Percentiles rank a stretch among this genome's conserved stretches.
These are phyloP conservation scores for Telenomus remus DNA, from an alignment of 1,140 invertebrate species.

Conservation along the genomic window DNA sequence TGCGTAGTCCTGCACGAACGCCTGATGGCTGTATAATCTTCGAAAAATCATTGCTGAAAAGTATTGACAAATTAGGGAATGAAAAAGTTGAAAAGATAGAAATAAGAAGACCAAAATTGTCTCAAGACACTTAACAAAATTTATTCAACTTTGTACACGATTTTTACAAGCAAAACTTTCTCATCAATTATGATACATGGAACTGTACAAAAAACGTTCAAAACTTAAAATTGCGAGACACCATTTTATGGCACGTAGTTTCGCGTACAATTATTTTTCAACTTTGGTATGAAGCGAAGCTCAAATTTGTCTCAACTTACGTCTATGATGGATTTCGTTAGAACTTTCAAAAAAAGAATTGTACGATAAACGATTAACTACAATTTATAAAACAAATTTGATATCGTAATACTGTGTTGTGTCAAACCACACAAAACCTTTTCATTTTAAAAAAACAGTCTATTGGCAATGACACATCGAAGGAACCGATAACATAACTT, in stretches of 20 bases:
- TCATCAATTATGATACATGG: slow-evolving; percentile 24
- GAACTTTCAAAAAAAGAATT: too few relatives aligned
- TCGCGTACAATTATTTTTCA: slow-evolving; percentile 19
- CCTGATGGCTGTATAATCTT: slow-evolving; percentile 51
- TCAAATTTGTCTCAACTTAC: neutral
- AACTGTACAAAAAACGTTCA: slow-evolving; percentile 37
- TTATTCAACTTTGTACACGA: slow-evolving; percentile 57
- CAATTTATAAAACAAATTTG: neutral
- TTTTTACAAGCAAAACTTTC: slow-evolving; percentile 41
- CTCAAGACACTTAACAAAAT: slow-evolving; percentile 56
- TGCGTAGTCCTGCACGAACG: slow-evolving; percentile 75
- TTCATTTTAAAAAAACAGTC: slow-evolving; percentile 1
- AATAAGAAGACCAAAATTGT: slow-evolving; percentile 32
- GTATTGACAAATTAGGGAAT: too few relatives aligned
- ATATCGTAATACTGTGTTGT: slow-evolving; percentile 16
- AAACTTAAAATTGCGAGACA: slow-evolving; percentile 22
- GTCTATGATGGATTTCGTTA: too few relatives aligned
- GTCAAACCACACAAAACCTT: too few relatives aligned
- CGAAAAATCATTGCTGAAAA: slow-evolving; percentile 26
- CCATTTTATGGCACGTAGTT: slow-evolving; percentile 40
- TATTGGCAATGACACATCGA: slow-evolving; percentile 7
- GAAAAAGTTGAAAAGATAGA: too few relatives aligned
- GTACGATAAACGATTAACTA: too few relatives aligned
- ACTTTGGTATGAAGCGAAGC: slow-evolving; percentile 43
- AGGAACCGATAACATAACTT: slow-evolving; percentile 29